Conservation (phyloP, 2,113 vertebrate genomes). For the Riparia riparia region DNA sequence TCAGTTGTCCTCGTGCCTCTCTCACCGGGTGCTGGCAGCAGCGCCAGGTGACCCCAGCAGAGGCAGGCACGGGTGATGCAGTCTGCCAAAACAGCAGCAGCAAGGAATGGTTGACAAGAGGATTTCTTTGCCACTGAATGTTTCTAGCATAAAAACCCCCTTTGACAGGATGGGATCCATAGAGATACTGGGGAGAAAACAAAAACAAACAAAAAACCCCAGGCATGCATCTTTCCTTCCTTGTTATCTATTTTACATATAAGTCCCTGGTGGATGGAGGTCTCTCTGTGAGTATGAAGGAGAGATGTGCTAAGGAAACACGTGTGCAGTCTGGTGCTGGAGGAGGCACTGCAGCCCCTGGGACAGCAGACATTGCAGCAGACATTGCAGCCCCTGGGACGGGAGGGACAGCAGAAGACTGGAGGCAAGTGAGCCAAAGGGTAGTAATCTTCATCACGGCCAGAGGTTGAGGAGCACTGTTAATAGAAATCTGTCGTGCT, state of each 20-base stretch:
- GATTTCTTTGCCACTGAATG: not conserved
- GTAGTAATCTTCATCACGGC: not conserved
- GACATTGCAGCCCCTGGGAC: too few species aligned
- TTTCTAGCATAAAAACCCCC: not conserved
- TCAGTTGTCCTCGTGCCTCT: accelerated
- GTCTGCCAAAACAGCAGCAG: not conserved
- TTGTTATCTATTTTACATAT: accelerated
- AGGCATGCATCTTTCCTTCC: not conserved
- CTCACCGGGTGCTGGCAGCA: accelerated
- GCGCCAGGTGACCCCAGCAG: not conserved
- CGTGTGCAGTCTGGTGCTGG: accelerated
- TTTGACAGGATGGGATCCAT: not conserved
- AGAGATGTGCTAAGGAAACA: not conserved
- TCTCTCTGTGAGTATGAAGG: not conserved
- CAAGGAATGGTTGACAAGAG: not conserved
- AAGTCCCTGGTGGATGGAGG: not conserved
- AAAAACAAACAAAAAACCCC: too few species aligned
- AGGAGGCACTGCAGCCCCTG: not conserved
- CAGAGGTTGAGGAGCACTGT: accelerated
- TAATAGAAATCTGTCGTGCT: not conserved
- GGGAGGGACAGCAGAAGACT: too few species aligned
- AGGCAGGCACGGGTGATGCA: not conserved
- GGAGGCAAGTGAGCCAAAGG: not conserved
- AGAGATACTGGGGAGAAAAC: not conserved
- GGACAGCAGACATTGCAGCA: too few species aligned